phyloP scores from a whole-genome alignment of 2,888 invertebrate species.

The Parnassius smintheus region DNA sequence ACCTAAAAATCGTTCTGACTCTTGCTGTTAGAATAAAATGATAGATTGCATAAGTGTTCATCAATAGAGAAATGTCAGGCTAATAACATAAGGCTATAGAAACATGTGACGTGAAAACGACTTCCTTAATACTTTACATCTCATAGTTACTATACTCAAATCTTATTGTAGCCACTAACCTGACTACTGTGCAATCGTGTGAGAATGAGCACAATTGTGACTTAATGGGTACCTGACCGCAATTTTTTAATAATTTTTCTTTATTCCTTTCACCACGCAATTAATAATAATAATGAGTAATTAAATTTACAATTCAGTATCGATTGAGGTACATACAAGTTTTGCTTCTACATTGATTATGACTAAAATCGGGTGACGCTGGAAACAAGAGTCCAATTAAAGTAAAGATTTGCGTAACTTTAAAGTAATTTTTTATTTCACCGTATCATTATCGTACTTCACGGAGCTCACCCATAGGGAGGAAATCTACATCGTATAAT shows the following conservation, averaged over 20 bases:
- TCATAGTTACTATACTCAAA: constrained; percentile 3
- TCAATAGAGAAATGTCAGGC: constrained; percentile 19
- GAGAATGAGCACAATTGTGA: constrained; percentile 26
- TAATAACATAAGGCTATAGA: constrained; percentile 18
- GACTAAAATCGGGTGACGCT: too few species aligned
- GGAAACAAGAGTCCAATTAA: too few species aligned
- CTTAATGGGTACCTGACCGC: constrained; percentile 21
- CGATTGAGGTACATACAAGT: too few species aligned
- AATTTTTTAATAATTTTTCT: constrained; percentile 21
- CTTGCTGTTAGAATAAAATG: constrained; percentile 10
- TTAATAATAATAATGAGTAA: neutral
- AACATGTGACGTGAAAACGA: constrained; percentile 1
- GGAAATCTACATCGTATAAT: too few species aligned
- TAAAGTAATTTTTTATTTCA: too few species aligned
- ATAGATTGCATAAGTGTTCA: constrained; percentile 12
- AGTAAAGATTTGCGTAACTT: too few species aligned
- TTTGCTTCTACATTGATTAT: too few species aligned
- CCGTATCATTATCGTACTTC: too few species aligned
- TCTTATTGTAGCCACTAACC: constrained; percentile 19
- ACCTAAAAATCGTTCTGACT: constrained; percentile 7
- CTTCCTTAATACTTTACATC: constrained; percentile 23
- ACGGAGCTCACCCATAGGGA: too few species aligned
- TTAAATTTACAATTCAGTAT: too few species aligned
- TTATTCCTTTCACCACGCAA: constrained; percentile 10
- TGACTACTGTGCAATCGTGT: constrained; percentile 22